These are phyloP conservation scores for Falco biarmicus DNA, from an alignment of 2,797 vertebrate species.

Conservation along the genomic window DNA sequence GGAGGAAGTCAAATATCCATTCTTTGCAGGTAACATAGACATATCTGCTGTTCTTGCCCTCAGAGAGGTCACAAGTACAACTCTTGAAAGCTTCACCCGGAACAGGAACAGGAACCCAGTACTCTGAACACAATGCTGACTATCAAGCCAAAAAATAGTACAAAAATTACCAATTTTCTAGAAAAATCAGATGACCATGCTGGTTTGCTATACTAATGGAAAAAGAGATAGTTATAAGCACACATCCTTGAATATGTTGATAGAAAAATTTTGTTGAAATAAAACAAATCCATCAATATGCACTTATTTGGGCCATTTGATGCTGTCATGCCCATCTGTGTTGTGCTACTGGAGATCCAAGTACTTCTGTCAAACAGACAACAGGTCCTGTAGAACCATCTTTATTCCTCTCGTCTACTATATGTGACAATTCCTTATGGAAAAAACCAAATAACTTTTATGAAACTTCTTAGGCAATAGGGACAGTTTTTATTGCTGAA, in stretches of 20 bases:
- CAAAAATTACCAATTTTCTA: not conserved
- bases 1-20: not conserved
- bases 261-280: not conserved
- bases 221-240: not conserved
- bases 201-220: not conserved
- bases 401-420: not conserved
- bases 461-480: not conserved
- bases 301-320: not conserved
- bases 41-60: not conserved
- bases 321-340: not conserved
- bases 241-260: not conserved
- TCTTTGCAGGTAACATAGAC: rapidly evolving
- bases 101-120: not conserved
- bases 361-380: not conserved
- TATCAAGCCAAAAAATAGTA: not conserved
- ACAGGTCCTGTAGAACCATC: not conserved
- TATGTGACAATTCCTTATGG: not conserved
- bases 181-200: not conserved
- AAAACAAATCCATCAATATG: not conserved
- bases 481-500: not conserved
- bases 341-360: not conserved
- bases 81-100: not conserved
- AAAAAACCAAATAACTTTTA: not conserved
- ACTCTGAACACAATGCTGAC: not conserved
- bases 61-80: not conserved